Evolutionary conservation across 1,140 invertebrate species (phyloP).

Genomic region (Zaprionus tsacasi): DNA sequence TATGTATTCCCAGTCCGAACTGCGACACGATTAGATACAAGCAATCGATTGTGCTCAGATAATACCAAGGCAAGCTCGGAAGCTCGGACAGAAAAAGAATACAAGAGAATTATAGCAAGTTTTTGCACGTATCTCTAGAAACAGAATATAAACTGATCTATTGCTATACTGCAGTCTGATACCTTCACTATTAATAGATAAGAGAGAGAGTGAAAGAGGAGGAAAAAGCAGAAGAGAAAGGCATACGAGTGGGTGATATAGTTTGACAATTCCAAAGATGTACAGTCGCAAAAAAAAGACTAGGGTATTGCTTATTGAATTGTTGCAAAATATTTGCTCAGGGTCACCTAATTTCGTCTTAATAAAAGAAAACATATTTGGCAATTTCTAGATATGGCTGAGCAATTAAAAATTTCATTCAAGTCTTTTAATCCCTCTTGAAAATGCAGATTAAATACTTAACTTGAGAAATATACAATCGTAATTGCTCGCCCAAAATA

Average conservation of each 20-base stretch:
- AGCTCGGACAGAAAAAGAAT: not conserved
- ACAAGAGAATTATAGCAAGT: not conserved
- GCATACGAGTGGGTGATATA: not conserved
- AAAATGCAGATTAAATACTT: not conserved
- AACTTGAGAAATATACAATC: not conserved
- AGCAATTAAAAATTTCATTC: not conserved
- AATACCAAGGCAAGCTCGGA: constrained; percentile 23
- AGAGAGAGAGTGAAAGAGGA: not conserved
- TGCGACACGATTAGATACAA: constrained; percentile 42
- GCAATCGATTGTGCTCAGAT: constrained; percentile 37
- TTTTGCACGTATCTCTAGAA: not conserved
- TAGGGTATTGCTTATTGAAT: not conserved
- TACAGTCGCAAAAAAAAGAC: not conserved
- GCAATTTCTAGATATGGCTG: not conserved
- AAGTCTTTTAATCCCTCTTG: not conserved
- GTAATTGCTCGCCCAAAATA: not conserved
- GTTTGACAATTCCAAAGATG: not conserved
- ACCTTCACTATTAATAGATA: not conserved
- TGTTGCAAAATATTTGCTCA: not conserved
- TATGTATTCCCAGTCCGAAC: constrained; percentile 5
- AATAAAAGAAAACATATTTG: not conserved
- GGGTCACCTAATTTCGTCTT: not conserved
- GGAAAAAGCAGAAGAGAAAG: not conserved
- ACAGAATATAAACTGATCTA: not conserved
- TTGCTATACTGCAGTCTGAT: not conserved